Base-by-base conservation (phyloP, 53 echinoderm and acorn worm species). In the Echinometra lucunter region DNA sequence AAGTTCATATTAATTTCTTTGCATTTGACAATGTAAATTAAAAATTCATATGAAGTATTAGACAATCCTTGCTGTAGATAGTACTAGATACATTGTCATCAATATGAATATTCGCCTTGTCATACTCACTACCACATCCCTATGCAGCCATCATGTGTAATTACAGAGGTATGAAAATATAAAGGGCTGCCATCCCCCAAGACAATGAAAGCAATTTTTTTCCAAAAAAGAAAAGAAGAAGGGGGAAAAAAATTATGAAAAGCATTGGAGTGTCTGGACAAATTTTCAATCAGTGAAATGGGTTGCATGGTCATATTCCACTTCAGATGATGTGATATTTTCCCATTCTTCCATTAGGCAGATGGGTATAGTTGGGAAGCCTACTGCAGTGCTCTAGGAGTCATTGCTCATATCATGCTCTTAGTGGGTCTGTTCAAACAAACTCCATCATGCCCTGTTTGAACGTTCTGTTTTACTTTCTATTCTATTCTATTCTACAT, bases 221-320 rank as follows among this genome's bases (percentile, higher is more conserved):
- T 78, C 78, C 28, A 15, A 85, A 85, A 85, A n/a, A n/a, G n/a
- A n/a, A n/a, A n/a, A n/a, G n/a, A n/a, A n/a, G n/a, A n/a, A n/a
- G n/a, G n/a, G n/a, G n/a, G n/a, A n/a, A n/a, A n/a, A n/a, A n/a
- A n/a, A 47, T 47, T 47, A 49, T 47, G 85, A n/a, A 85, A 85
- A 85, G 49, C 15, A 49, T 85, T 49, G 85, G n/a, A 1, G 42
- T 85, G 85, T 85, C 85, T 49, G 60, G 60, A 89, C 1, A 89
- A 89, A 89, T 89, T 53, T 89, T 89, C 89, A 89, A 89, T 89
- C 89, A 89, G 89, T 57, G 57, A 89, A 60, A 89, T 89, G 89
- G 89, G 49, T 58, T 89, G 89, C 23, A 21, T 17, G 63, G 60
- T 89, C 34, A 89, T 89, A 49, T 85, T 85, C 85, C 85, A 45